phyloP scores from a whole-genome alignment of 2,888 invertebrate genomes.

The Ornithoptera alexandrae region DNA sequence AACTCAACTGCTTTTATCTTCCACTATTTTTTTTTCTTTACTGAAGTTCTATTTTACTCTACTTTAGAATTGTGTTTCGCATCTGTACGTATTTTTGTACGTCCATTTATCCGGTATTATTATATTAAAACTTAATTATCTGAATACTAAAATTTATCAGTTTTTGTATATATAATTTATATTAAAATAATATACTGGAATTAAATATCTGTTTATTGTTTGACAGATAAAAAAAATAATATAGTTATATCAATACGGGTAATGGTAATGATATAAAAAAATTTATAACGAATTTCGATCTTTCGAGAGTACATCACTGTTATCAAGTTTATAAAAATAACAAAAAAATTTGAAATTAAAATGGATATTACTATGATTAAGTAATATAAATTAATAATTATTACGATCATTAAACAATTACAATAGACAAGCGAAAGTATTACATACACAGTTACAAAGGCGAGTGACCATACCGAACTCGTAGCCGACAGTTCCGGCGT shows the following conservation, averaged over 20 bases:
- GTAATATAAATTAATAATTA: neutral
- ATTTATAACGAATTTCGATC: no score
- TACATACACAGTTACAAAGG: constrained; percentile 24
- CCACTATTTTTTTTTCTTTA: neutral
- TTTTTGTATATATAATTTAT: neutral
- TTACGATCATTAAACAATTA: constrained; percentile 1
- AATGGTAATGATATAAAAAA: no score
- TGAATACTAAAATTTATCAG: no score
- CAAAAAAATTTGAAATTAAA: neutral
- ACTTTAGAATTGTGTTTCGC: neutral
- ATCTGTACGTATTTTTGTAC: neutral
- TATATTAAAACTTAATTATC: no score
- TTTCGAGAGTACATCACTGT: no score
- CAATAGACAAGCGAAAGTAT: neutral
- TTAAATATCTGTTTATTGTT: neutral
- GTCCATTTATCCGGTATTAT: no score
- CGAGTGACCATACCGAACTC: constrained; percentile 34
- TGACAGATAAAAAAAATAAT: neutral
- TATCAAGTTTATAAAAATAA: neutral
- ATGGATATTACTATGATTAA: neutral
- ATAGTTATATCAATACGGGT: neutral
- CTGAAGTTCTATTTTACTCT: neutral
- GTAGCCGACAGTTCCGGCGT: constrained; percentile 43
- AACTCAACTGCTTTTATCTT: neutral
- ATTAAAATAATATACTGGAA: neutral